A percentile compares a stretch with the other conserved stretches of the same genome.
phyloP scores from a whole-genome alignment of 2,888 invertebrate species.

The Cryptophagus acutangulus region DNA sequence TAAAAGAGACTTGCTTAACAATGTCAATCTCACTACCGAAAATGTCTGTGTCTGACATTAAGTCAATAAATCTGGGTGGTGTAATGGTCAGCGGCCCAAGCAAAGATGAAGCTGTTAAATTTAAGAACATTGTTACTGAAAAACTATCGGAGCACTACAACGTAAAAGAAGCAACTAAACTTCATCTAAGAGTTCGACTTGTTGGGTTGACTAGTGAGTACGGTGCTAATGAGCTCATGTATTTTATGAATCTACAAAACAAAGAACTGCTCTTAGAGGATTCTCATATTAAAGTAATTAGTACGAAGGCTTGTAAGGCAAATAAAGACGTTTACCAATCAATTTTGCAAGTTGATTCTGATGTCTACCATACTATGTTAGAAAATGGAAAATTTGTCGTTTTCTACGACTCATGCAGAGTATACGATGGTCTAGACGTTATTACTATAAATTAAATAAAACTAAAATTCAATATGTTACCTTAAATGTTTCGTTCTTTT shows the following conservation, averaged over 20 bases:
- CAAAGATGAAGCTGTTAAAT: background rate
- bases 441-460: background rate
- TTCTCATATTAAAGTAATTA: background rate
- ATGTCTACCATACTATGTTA: background rate
- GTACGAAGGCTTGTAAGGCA: background rate
- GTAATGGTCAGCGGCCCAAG: background rate
- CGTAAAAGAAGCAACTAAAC: background rate
- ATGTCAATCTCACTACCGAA: background rate
- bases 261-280: background rate
- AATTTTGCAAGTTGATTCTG: background rate
- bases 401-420: background rate
- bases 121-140: background rate
- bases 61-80: background rate
- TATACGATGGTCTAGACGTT: background rate
- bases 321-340: background rate
- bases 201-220: background rate
- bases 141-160: background rate
- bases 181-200: background rate
- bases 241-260: background rate
- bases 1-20: background rate
- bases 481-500: background rate
- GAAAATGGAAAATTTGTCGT: background rate
- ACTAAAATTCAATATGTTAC: background rate
- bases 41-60: background rate
- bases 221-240: background rate